A percentile compares a stretch with the other conserved stretches of the same genome.
Evolutionary conservation across 2,113 vertebrate species (phyloP).

Genomic region (Ia io): DNA sequence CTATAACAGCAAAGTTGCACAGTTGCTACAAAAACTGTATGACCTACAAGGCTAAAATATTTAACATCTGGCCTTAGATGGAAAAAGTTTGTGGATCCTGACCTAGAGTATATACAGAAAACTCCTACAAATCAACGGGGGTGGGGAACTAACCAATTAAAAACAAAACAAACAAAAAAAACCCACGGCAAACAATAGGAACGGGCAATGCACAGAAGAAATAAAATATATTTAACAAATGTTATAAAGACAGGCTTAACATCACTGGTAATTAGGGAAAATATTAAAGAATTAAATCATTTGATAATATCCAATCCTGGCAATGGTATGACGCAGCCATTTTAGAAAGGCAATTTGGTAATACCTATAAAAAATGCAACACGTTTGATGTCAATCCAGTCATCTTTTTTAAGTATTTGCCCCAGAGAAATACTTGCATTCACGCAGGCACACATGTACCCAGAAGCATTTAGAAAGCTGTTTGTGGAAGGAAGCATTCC

Average conservation of each 20-base stretch:
- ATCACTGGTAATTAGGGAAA: background rate
- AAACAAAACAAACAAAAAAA: background rate
- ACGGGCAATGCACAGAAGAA: conserved; percentile 5
- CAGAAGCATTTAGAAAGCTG: conserved; percentile 30
- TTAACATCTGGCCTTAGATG: background rate
- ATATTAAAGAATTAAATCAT: conserved; percentile 59
- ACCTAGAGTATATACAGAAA: background rate
- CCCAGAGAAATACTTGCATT: conserved; percentile 57
- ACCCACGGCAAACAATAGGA: background rate
- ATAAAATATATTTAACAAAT: conserved; percentile 1
- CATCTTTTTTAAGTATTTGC: conserved; percentile 58
- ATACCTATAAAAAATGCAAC: conserved; percentile 32
- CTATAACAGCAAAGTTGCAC: background rate
- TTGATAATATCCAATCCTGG: conserved; percentile 40
- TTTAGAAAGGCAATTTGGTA: conserved; percentile 52
- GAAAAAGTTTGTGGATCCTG: background rate
- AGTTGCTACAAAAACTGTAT: background rate
- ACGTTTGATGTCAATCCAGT: conserved; percentile 33
- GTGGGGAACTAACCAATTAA: background rate
- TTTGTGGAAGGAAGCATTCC: background rate
- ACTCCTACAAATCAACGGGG: background rate
- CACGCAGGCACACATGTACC: background rate
- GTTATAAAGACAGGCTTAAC: background rate
- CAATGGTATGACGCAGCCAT: conserved; percentile 46
- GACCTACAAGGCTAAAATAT: background rate